A percentile compares a stretch with the other conserved stretches of the same genome.
These are phyloP conservation scores for Mystacides longicornis DNA, from an alignment of 2,888 invertebrate genomes.

Conservation along the genomic window DNA sequence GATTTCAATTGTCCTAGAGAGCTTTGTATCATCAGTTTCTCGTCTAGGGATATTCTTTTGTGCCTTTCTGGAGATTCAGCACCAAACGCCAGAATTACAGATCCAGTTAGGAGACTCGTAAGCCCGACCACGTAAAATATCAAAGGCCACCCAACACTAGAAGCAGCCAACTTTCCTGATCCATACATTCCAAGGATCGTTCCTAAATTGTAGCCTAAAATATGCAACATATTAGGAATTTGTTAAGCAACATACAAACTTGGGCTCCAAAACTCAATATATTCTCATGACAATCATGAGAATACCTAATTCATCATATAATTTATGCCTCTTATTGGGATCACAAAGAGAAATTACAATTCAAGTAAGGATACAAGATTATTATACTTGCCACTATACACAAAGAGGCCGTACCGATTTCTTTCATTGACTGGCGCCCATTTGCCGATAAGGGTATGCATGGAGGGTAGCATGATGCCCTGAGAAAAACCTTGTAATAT, in stretches of 20 bases:
- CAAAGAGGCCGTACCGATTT: conserved; percentile 6
- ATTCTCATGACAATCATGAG: too few species aligned
- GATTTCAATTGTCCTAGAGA: conserved; percentile 33
- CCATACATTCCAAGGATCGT: conserved; percentile 59
- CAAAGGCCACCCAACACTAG: conserved; percentile 55
- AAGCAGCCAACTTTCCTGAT: conserved; percentile 54
- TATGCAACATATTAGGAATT: too few species aligned
- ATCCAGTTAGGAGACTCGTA: conserved; percentile 45
- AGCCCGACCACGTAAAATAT: conserved; percentile 58
- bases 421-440: conserved; percentile 17
- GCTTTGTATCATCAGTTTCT: conserved; percentile 51
- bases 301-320: too few species aligned
- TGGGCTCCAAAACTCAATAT: too few species aligned
- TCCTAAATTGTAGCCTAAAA: conserved; percentile 61
- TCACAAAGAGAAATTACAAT: too few species aligned
- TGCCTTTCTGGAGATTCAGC: conserved; percentile 54
- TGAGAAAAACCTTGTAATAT: conserved; percentile 12
- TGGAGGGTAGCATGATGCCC: conserved; percentile 12
- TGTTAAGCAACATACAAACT: too few species aligned
- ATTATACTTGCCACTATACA: background rate
- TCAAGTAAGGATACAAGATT: too few species aligned
- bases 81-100: conserved; percentile 48
- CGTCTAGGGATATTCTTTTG: conserved; percentile 46
- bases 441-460: conserved; percentile 17
- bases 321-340: too few species aligned